Base-by-base conservation (phyloP, 2,888 invertebrate species). In the Onthophagus sagittarius region DNA sequence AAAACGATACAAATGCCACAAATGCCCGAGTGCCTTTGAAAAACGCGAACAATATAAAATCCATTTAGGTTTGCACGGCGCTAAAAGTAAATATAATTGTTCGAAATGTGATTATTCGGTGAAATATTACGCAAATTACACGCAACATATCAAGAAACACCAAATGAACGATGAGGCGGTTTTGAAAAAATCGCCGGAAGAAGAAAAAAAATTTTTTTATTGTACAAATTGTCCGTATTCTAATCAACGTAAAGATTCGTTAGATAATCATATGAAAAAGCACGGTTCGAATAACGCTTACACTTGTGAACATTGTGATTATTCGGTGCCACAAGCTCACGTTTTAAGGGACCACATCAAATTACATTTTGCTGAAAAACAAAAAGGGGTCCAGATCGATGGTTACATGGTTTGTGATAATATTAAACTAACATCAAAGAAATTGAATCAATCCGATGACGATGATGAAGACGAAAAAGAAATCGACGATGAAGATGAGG, bases 1-100 rank as follows among this genome's bases (percentile, higher is more conserved):
- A 81, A 93, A 93, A 82, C 88, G 93, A 3, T 94, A 93, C 84
- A 93, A 94, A 84, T 94, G 94, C 83, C 91, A 91, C 79, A 94
- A 94, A 85, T 95, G 95, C 82, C 95, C 96, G 0, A 94, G 94
- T 65, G 94, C 94, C 0, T 95, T 95, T 84, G 94, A 94, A 80
- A 95, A 95, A 85, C 87, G 93, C 62, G 92, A 93, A 80, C 94
- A 95, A 83, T 95, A 93, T 84, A 92, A 93, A 83, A 91, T 93
- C 31, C 96, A 96, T 84, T 85, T 93, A 78, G 91, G 92, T 14
- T 86, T 95, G 65, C 96, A 96, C 82, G 95, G 95, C 2, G 92
- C 94, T 0, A 91, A 92, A 80, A 94, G 95, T 83, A 89, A 92
- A 75, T 95, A 94, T 83, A 91, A 90, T 79, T 96, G 96, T 86